Evolutionary conservation across 2,113 vertebrate species (phyloP).

Genomic region (Cryptotis parvus): DNA sequence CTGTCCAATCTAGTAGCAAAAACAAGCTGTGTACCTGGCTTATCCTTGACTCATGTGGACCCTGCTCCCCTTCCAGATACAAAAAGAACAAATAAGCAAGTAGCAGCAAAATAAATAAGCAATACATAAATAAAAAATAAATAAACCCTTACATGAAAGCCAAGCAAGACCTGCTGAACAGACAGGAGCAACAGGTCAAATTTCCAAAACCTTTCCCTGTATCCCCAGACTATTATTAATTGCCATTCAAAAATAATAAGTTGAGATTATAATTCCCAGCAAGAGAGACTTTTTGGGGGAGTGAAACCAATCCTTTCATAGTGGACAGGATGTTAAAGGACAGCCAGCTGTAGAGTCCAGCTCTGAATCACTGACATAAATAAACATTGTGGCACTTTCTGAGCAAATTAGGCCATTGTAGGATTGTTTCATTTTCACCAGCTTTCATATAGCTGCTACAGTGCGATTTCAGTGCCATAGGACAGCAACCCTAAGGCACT

Average conservation of each 20-base stretch:
- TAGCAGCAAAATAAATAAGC: background rate
- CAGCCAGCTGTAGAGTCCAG: background rate
- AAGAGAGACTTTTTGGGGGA: background rate
- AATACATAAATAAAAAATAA: background rate
- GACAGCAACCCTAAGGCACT: background rate
- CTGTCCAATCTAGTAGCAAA: background rate
- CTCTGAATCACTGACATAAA: background rate
- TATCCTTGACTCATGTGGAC: background rate
- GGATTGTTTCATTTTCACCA: background rate
- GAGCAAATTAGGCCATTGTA: background rate
- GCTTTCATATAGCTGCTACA: background rate
- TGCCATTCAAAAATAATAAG: background rate
- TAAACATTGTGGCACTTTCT: background rate
- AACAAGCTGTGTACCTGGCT: background rate
- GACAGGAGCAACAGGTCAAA: background rate
- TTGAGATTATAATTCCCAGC: background rate
- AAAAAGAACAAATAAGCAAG: background rate
- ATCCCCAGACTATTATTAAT: background rate
- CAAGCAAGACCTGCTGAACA: constrained; percentile 10
- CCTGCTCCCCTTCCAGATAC: background rate
- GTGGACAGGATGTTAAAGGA: background rate
- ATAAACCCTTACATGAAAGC: background rate
- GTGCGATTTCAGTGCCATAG: background rate
- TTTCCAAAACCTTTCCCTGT: background rate
- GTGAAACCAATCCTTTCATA: background rate